Conservation (phyloP, 2,797 vertebrate species). For the Anas georgica region DNA sequence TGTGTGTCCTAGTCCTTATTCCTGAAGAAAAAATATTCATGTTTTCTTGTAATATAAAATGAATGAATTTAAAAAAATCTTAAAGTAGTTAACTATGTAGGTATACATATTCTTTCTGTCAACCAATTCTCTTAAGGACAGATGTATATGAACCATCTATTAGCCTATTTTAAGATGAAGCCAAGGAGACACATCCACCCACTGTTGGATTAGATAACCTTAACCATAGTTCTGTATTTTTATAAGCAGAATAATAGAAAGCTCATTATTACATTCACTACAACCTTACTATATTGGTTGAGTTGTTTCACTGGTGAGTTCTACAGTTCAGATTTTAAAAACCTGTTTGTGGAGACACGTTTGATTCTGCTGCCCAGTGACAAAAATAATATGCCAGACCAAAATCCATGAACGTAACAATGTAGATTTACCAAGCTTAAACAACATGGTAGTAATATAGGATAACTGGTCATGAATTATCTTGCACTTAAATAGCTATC, state of each 20-base stretch:
- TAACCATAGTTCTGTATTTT: not conserved
- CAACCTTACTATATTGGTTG: not conserved
- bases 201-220: not conserved
- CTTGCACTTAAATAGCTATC: not conserved
- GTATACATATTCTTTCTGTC: not conserved
- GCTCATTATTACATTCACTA: not conserved
- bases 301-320: not conserved
- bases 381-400: not conserved
- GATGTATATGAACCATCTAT: rapidly evolving
- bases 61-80: not conserved
- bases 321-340: not conserved
- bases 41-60: not conserved
- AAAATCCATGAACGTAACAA: not conserved
- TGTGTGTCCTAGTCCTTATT: not conserved
- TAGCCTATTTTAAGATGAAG: not conserved
- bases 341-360: not conserved
- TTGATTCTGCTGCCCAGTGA: not conserved
- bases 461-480: not conserved
- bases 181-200: not conserved
- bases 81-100: not conserved
- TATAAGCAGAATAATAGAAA: not conserved
- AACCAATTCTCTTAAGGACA: not conserved
- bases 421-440: not conserved
- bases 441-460: not conserved
- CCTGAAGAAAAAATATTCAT: not conserved